Percentiles rank a stretch among this genome's conserved stretches.
Evolutionary conservation across 2,113 vertebrate genomes (phyloP).

Genomic region (Pseudorhombus dupliciocellatus): DNA sequence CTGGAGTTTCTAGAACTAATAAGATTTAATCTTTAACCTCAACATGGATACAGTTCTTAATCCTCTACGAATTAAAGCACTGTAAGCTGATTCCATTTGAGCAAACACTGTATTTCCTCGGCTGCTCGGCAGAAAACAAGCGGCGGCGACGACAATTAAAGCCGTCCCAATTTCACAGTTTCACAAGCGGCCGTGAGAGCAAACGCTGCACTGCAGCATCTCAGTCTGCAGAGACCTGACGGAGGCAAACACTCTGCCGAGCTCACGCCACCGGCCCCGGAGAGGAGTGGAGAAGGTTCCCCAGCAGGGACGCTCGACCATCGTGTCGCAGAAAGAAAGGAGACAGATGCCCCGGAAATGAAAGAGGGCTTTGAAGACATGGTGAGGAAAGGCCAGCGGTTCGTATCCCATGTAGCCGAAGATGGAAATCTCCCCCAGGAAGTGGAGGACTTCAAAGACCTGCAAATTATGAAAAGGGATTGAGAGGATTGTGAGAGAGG

Average conservation of each 20-base stretch:
- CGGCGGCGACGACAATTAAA: slow-evolving; percentile 48
- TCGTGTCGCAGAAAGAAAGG: slow-evolving; percentile 76
- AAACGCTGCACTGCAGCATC: slow-evolving; percentile 41
- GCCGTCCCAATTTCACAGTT: slow-evolving; percentile 39
- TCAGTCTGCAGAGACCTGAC: slow-evolving; percentile 53
- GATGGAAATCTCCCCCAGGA: slow-evolving; percentile 90
- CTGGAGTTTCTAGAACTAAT: slow-evolving; percentile 34
- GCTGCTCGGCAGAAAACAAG: slow-evolving; percentile 36
- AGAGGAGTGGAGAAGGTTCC: background rate
- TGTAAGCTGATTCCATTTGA: slow-evolving; percentile 32
- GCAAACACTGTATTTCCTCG: slow-evolving; percentile 33
- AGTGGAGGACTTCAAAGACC: slow-evolving; percentile 91
- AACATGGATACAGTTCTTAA: slow-evolving; percentile 23
- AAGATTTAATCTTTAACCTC: slow-evolving; percentile 38
- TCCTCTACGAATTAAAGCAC: slow-evolving; percentile 42
- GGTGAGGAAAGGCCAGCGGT: slow-evolving; percentile 85
- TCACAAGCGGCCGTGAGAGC: slow-evolving; percentile 5
- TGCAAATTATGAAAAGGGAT: slow-evolving; percentile 79
- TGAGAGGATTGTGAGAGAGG: slow-evolving; percentile 55
- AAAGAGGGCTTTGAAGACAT: slow-evolving; percentile 85
- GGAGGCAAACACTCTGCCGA: slow-evolving; percentile 20
- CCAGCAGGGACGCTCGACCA: slow-evolving; percentile 23
- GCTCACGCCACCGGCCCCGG: slow-evolving; percentile 6
- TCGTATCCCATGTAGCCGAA: slow-evolving; percentile 89
- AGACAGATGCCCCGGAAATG: slow-evolving; percentile 88